phyloP scores from a whole-genome alignment of 2,888 invertebrate species.

The Myopa tessellatipennis region DNA sequence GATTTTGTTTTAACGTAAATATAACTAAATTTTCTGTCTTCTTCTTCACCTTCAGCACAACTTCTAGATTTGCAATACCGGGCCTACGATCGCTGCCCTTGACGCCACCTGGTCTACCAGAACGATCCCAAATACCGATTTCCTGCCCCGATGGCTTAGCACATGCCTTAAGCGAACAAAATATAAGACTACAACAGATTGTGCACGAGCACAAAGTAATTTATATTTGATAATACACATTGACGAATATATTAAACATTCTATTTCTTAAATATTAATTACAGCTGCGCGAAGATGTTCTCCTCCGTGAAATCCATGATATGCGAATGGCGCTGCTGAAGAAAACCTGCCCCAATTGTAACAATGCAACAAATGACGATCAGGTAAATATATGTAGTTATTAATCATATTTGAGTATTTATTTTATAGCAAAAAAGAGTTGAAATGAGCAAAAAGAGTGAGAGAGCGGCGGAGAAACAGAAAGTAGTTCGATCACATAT shows the following conservation, averaged over 20 bases:
- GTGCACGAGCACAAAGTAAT: conserved; percentile 82
- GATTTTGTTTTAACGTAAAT: too few species aligned
- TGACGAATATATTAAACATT: background rate
- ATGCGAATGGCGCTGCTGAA: conserved; percentile 79
- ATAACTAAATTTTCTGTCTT: background rate
- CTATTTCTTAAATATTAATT: conserved; percentile 27
- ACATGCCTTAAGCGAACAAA: conserved; percentile 68
- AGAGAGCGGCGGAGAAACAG: too few species aligned
- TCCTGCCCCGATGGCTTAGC: conserved; percentile 67
- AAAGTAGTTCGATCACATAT: too few species aligned
- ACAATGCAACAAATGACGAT: conserved; percentile 69
- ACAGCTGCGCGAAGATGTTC: conserved; percentile 81
- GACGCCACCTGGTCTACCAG: conserved; percentile 70
- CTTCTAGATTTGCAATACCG: conserved; percentile 61
- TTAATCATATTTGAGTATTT: too few species aligned
- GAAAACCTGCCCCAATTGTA: conserved; percentile 74
- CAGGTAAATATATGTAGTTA: conserved; percentile 62
- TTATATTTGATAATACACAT: background rate
- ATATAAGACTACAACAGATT: conserved; percentile 80
- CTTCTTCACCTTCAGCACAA: conserved; percentile 50
- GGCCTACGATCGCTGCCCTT: conserved; percentile 67
- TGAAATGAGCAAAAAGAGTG: too few species aligned
- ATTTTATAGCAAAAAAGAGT: too few species aligned
- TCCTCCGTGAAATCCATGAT: conserved; percentile 81
- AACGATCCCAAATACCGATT: conserved; percentile 62